Base-by-base conservation (phyloP, 2,888 invertebrate genomes). In the Polyploca ridens region DNA sequence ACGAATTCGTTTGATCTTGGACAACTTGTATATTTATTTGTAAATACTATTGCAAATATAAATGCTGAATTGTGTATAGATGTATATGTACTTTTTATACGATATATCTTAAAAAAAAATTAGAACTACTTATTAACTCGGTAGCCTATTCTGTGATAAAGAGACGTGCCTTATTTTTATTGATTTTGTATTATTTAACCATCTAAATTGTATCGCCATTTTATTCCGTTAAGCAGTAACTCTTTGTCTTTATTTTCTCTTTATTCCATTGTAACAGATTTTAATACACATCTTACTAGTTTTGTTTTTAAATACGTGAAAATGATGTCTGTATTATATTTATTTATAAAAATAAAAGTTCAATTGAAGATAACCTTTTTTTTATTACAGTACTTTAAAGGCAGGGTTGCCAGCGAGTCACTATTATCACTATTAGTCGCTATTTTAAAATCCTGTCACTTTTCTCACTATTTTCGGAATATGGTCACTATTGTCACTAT, bases 71-170 rank as follows among this genome's bases (percentile, higher is more conserved):
- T 38, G 41, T 14, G 54, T 54, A 10, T 38, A 38, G 10, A 19
- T 54, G 19, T 54, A 54, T 60, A 10, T 6, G 10, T 16, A 61
- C 61, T 44, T 61, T 61, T 60, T 61, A 41, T 61, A 61, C 41
- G 61, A 41, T 61, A 27, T 27, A 61, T 19, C 38, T 38, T 38
- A 72, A 67, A 62, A 62, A 72, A 67, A 62, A 62, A 60, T 58
- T 27, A 49, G 63, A 69, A 63, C 62, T 64, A 65, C 58, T 27
- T 27, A 27, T 27, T 64, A 11, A 69, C 67, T 73, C 74, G 70
- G 81, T 87, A 85, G 79, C 81, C 90, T 86, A 78, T 88, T 86
- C 92, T 93, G 92, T 93, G 92, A 93, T 93, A 92, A 85, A 82
- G 78, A 84, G 76, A 84, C 77, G 92, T 92, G 92, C 92, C 92